phyloP scores from a whole-genome alignment of 1,140 invertebrate species.

The Brachionus calyciflorus region DNA sequence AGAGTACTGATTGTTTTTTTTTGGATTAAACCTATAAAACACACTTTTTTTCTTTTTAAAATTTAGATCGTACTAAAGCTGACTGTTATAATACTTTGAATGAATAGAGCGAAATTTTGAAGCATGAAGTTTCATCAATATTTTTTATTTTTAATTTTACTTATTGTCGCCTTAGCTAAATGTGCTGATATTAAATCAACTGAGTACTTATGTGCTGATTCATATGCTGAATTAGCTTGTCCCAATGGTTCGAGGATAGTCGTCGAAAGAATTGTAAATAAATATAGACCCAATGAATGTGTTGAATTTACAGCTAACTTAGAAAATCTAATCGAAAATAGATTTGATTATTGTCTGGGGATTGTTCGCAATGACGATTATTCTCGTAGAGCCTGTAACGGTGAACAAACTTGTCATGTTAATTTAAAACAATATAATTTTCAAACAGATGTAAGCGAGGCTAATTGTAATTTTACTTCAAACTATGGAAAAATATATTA shows the following conservation, averaged over 20 bases:
- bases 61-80: too few species aligned
- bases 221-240: conserved; percentile 28
- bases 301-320: neutral
- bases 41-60: too few species aligned
- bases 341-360: neutral
- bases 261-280: conserved; percentile 1
- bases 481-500: conserved; percentile 34
- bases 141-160: neutral
- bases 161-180: too few species aligned
- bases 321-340: neutral
- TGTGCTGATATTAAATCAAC: neutral
- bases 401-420: conserved; percentile 24
- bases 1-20: too few species aligned
- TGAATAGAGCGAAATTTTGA: too few species aligned
- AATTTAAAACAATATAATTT: neutral
- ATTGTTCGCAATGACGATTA: conserved; percentile 25
- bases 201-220: neutral
- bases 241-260: neutral
- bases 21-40: too few species aligned
- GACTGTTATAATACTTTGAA: too few species aligned
- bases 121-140: neutral
- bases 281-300: neutral
- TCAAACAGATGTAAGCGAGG: neutral
- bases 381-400: neutral
- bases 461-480: conserved; percentile 38